Conservation (phyloP, 2,113 vertebrate species). For the Psilopsiagon aymara region DNA sequence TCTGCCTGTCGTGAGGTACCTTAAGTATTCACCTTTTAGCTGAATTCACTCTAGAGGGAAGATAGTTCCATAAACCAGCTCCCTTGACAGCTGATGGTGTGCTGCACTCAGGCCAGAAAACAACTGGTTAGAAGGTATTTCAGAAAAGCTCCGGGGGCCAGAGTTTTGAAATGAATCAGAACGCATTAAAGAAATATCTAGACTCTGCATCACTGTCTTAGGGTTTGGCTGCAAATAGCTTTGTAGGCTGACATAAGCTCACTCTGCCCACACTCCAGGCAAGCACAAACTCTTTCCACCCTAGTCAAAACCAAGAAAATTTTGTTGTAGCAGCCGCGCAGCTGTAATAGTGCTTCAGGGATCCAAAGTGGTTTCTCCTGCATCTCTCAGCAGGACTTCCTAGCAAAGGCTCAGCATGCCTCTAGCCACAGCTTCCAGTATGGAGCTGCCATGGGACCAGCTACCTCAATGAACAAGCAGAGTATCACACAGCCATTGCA, state of each 20-base stretch:
- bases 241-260: conserved; percentile 26
- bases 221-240: conserved; percentile 52
- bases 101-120: neutral
- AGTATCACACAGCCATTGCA: neutral
- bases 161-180: conserved; percentile 54
- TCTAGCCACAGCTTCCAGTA: neutral
- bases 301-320: neutral
- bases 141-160: conserved; percentile 35
- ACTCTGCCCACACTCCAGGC: conserved; percentile 36
- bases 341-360: neutral
- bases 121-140: conserved; percentile 4
- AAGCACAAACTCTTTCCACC: conserved; percentile 36
- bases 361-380: neutral
- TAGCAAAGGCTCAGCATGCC: neutral
- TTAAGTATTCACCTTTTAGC: neutral
- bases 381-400: neutral
- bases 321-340: neutral
- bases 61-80: neutral
- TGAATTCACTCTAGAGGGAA: neutral
- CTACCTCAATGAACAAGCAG: neutral
- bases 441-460: neutral
- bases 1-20: neutral
- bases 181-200: conserved; percentile 63
- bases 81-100: neutral
- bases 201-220: conserved; percentile 62